Evolutionary conservation across 2,888 invertebrate species (phyloP).

Genomic region (Myopa tessellatipennis): DNA sequence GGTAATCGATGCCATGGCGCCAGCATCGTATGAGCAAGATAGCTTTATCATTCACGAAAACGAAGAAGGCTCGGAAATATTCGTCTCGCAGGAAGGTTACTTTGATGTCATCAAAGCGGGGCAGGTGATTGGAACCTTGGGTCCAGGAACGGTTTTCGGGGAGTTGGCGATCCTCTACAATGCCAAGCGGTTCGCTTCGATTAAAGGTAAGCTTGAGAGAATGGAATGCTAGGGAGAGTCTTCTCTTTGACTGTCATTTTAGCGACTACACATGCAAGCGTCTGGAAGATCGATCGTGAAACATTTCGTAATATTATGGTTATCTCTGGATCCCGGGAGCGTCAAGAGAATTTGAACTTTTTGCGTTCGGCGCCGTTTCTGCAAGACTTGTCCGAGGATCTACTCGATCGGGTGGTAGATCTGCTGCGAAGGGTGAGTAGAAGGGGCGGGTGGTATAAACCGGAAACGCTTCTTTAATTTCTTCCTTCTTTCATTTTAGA

Average conservation of each 20-base stretch:
- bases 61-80: slow-evolving; percentile 87
- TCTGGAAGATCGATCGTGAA: slow-evolving; percentile 89
- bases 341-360: slow-evolving; percentile 87
- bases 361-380: slow-evolving; percentile 84
- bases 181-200: slow-evolving; percentile 89
- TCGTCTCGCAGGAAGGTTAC: slow-evolving; percentile 86
- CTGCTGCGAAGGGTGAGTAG: slow-evolving; percentile 82
- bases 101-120: slow-evolving; percentile 87
- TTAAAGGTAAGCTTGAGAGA: slow-evolving; percentile 73
- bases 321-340: slow-evolving; percentile 83
- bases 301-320: slow-evolving; percentile 93
- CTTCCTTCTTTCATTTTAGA: slow-evolving; percentile 67
- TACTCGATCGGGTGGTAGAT: slow-evolving; percentile 85
- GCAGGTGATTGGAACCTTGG: slow-evolving; percentile 81
- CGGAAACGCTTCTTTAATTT: neutral
- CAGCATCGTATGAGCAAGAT: slow-evolving; percentile 75
- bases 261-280: slow-evolving; percentile 81
- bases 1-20: slow-evolving; percentile 86
- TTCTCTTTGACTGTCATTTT: slow-evolving; percentile 37
- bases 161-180: slow-evolving; percentile 95
- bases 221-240: neutral
- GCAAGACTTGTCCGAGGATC: slow-evolving; percentile 76
- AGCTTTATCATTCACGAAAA: slow-evolving; percentile 83
- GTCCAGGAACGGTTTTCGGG: slow-evolving; percentile 86
- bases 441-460: neutral